These are phyloP conservation scores for Pseudococcus jackbeardsleyi DNA, from an alignment of 2,888 invertebrate species.

Conservation along the genomic window DNA sequence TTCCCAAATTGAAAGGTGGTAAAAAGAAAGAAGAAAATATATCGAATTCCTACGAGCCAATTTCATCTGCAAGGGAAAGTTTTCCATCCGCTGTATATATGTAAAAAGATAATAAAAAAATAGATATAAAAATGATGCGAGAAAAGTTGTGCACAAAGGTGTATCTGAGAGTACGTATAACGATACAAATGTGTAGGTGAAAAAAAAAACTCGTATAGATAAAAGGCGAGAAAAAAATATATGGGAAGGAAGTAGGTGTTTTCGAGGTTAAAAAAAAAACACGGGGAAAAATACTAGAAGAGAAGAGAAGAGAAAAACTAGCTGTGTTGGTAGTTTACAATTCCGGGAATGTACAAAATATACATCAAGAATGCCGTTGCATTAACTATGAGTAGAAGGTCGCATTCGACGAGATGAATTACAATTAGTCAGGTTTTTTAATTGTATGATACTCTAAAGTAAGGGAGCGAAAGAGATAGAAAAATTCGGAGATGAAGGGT, in stretches of 20 bases:
- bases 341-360: constrained; percentile 45
- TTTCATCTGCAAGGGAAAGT: background rate
- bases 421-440: constrained; percentile 59
- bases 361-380: constrained; percentile 44
- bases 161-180: background rate
- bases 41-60: background rate
- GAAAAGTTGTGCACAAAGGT: constrained; percentile 6
- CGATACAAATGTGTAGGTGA: background rate
- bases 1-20: background rate
- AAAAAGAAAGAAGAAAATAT: background rate
- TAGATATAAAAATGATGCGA: background rate
- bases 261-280: background rate
- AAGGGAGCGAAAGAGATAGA: background rate
- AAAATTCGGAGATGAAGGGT: background rate
- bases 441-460: constrained; percentile 14
- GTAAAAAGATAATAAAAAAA: constrained; percentile 1
- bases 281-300: background rate
- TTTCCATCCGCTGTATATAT: background rate
- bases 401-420: constrained; percentile 57
- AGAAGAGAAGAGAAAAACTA: background rate
- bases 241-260: background rate
- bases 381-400: constrained; percentile 52
- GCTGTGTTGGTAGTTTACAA: constrained; percentile 30
- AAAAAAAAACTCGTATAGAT: background rate
- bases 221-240: background rate